Percentiles rank a stretch among this genome's conserved stretches.
Evolutionary conservation across 2,113 vertebrate genomes (phyloP).

Genomic region (Seriola rivoliana): DNA sequence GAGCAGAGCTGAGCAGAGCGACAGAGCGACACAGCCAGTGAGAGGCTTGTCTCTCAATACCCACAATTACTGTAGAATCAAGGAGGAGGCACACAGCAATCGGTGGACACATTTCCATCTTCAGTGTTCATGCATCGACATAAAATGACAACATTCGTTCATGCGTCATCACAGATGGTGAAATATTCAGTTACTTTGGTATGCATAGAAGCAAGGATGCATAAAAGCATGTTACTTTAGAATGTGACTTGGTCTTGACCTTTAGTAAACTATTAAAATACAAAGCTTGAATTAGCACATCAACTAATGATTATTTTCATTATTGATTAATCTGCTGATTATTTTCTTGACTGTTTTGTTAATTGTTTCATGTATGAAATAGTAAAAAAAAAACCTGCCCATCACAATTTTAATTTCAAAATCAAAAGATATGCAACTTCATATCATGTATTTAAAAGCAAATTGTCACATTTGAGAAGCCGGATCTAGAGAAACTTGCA

Average conservation of each 20-base stretch:
- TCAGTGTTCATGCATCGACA: background rate
- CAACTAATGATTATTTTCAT: background rate
- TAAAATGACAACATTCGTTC: background rate
- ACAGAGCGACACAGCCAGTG: background rate
- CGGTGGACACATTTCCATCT: background rate
- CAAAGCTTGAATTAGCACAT: background rate
- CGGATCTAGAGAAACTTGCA: too few species aligned
- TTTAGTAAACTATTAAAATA: background rate
- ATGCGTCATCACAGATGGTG: background rate
- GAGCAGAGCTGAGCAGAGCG: slow-evolving; percentile 42
- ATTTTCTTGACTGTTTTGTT: background rate
- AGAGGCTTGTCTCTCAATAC: slow-evolving; percentile 39
- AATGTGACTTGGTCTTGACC: background rate
- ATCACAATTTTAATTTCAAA: background rate
- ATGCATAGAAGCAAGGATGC: background rate
- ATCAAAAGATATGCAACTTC: background rate
- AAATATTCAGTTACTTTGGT: background rate
- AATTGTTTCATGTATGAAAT: background rate
- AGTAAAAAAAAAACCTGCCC: background rate
- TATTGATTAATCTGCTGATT: background rate
- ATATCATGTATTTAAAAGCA: too few species aligned
- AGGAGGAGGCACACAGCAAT: background rate
- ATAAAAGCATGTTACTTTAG: background rate
- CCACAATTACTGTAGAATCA: slow-evolving; percentile 7
- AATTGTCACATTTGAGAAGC: background rate